phyloP scores from a whole-genome alignment of 2,113 vertebrate species.

The Campylorhamphus procurvoides region DNA sequence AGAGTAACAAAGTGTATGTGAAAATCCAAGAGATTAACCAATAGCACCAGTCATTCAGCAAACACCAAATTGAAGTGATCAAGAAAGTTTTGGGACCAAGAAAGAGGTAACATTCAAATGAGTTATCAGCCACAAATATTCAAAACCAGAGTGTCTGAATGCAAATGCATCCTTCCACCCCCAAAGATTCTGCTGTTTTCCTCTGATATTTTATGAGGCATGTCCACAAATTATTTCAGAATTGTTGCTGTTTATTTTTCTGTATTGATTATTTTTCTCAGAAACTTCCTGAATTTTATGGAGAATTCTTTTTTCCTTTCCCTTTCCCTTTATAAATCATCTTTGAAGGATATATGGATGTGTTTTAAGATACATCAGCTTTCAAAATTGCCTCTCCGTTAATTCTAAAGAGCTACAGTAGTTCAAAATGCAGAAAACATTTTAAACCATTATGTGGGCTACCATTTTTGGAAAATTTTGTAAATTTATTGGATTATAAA shows the following conservation, averaged over 20 bases:
- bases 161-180: neutral
- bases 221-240: neutral
- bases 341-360: neutral
- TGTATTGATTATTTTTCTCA: neutral
- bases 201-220: neutral
- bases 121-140: neutral
- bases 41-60: neutral
- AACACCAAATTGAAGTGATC: neutral
- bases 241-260: neutral
- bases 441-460: neutral
- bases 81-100: neutral
- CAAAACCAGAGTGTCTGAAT: neutral
- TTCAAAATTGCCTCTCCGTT: neutral
- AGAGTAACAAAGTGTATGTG: neutral
- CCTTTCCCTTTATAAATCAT: neutral
- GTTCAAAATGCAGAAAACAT: neutral
- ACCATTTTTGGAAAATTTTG: rapidly evolving
- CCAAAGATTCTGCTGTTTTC: neutral
- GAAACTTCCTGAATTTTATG: neutral
- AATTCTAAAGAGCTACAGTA: neutral
- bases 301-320: neutral
- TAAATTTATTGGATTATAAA: neutral
- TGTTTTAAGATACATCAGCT: neutral
- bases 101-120: neutral
- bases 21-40: neutral